Evolutionary conservation across 1,140 invertebrate genomes (phyloP).

Genomic region (Camponotus pennsylvanicus): DNA sequence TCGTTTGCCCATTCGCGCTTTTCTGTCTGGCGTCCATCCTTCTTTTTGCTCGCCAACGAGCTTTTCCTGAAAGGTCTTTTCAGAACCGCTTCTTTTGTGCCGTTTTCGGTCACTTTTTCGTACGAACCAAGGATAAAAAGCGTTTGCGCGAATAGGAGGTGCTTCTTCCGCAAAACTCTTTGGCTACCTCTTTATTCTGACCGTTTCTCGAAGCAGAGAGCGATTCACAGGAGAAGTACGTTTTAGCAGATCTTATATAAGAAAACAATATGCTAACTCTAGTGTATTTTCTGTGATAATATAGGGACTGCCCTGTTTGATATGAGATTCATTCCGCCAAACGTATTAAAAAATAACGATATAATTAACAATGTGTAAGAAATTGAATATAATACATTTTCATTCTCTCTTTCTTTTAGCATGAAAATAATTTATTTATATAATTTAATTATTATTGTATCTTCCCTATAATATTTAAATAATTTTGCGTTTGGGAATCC

Average conservation of each 20-base stretch:
- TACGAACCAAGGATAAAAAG: conserved; percentile 51
- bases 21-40: conserved; percentile 35
- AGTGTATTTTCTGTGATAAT: conserved; percentile 17
- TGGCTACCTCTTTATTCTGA: conserved; percentile 46
- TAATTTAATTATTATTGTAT: not conserved
- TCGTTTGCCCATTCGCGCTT: conserved; percentile 30
- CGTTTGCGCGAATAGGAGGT: conserved; percentile 50
- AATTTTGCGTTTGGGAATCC: not conserved
- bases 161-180: conserved; percentile 54
- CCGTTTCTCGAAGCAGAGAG: conserved; percentile 32
- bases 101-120: conserved; percentile 57
- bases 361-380: not conserved
- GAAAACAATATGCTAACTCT: conserved; percentile 23
- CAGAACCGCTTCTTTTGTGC: conserved; percentile 47
- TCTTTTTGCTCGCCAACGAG: conserved; percentile 24
- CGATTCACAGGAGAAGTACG: conserved; percentile 47
- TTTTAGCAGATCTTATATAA: not conserved
- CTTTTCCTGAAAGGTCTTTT: conserved; percentile 55
- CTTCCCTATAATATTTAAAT: not conserved
- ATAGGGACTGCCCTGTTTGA: not conserved
- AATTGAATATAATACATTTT: not conserved
- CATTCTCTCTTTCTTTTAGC: too few species aligned
- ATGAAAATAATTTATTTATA: too few species aligned
- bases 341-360: not conserved
- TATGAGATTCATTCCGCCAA: not conserved